phyloP scores from a whole-genome alignment of 2,113 vertebrate genomes.

The Trematocara stigmaticum region DNA sequence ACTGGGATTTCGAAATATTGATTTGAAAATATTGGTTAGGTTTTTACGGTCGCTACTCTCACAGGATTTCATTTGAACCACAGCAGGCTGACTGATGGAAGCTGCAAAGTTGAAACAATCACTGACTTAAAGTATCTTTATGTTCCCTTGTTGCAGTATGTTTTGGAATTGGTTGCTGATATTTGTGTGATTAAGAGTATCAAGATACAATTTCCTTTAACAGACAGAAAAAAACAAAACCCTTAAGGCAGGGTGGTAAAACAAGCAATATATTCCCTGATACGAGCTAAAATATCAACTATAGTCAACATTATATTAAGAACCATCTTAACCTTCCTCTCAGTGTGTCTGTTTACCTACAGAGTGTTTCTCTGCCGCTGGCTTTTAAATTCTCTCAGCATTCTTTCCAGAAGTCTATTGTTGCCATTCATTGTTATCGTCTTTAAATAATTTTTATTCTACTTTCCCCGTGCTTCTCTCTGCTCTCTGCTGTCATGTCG shows the following conservation, averaged over 20 bases:
- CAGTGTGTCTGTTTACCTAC: neutral
- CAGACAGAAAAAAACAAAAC: neutral
- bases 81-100: neutral
- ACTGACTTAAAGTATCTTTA: neutral
- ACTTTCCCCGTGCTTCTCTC: neutral
- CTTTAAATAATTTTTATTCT: neutral
- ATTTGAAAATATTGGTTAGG: neutral
- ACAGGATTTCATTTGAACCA: neutral
- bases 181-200: neutral
- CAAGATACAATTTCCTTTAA: neutral
- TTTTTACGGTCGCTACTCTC: neutral
- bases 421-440: neutral
- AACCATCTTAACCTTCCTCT: neutral
- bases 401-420: neutral
- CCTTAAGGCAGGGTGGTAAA: neutral
- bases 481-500: neutral
- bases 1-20: neutral
- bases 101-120: neutral
- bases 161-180: neutral
- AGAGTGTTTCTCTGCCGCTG: neutral
- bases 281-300: neutral
- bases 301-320: neutral
- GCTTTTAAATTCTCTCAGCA: neutral
- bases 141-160: accelerated
- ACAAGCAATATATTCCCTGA: neutral